Base-by-base conservation (phyloP, 1,140 invertebrate genomes). In the Aphidius gifuensis region DNA sequence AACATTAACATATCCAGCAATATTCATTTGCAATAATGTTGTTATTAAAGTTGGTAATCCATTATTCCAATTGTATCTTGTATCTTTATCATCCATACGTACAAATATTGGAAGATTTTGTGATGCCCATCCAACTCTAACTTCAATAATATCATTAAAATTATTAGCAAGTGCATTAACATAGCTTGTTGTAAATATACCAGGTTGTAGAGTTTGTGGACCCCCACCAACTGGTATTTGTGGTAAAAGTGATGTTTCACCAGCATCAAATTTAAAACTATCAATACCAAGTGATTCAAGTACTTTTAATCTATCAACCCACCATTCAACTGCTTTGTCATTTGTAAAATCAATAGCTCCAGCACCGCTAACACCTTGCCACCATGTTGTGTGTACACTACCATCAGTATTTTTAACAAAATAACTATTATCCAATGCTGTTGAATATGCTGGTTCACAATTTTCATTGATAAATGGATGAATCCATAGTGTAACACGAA, bases 251-350 rank as follows among this genome's bases (percentile, higher is more conserved):
- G 84, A 84, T 58, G 78, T 80, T 79, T 96, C 92, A 11, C 94
- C 95, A 9, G 93, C 95, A 77, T 97, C 96, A 72, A 97, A 96
- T 75, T 97, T 97, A 65, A 94, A 93, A 62, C 91, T 89, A 71
- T 93, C 90, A 42, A 98, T 89, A 1, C 86, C 88, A 2, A 82
- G 77, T 0, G 81, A 74, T 64, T 87, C 74, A 4, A 97, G 65
- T 8, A 67, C 54, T 51, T 73, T 74, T 0, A 96, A 72, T 58
- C 89, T 77, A 2, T 71, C 70, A 1, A 82, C 79, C 83, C 87
- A 97, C 94, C 94, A 97, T 9, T 82, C 70, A 0, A 84, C 85
- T 0, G 91, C 91, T 42, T 77, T 79, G 0, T 84, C 68, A 69
- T 93, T 93, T 0, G 92, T 93, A 68, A 94, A 92, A 72, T 96